Evolutionary conservation across 2,797 vertebrate species (phyloP), one percentile per base, ranked within the genome.

Genomic region (Malacoraja senta): DNA sequence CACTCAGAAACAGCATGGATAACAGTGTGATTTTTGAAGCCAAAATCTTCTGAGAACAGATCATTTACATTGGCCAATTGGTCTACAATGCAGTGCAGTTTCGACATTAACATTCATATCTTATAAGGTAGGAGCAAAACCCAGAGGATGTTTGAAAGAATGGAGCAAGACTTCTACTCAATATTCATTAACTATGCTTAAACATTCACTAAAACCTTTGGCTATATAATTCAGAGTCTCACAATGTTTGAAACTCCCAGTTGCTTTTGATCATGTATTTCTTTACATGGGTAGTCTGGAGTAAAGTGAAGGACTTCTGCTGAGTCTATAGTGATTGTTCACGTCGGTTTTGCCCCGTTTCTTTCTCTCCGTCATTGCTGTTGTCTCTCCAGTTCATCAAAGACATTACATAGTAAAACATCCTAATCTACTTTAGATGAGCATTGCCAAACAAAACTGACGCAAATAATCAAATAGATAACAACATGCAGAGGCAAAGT

Each of bases 81-180:
- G n/a, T n/a, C 21, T 53, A 53, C 44, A 53, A 53, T 53, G 44
- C 61, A 88, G 17, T 32, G 32, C 65, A 7, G 15, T n/a, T n/a
- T 15, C 84, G 21, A 88, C 65, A 88, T 88, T 88, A 88, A 65
- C n/a, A 86, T 61, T 84, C 58, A n/a, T 4, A 3, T 68, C 84
- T 65, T 35, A 19, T 8, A 21, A 63, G 35, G 15, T 68, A 35
- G 8, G n/a, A 35, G 15, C 38, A 68, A 86, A 58, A 35, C 84
- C 63, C 63, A 68, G 84, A 88, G 84, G 84, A 63, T 68, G 65
- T n/a, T 63, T 88, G n/a, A 88, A 68, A 63, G 61, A 88, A 68
- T 68, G 7, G n/a, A 68, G n/a, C 2, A 68, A 88, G 19, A 68
- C 65, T 68, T 88, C 1, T 68, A 19, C n/a, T 88, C 68, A 88